These are phyloP conservation scores for Spizella passerina DNA, from an alignment of 2,797 vertebrate genomes.

Conservation along the genomic window DNA sequence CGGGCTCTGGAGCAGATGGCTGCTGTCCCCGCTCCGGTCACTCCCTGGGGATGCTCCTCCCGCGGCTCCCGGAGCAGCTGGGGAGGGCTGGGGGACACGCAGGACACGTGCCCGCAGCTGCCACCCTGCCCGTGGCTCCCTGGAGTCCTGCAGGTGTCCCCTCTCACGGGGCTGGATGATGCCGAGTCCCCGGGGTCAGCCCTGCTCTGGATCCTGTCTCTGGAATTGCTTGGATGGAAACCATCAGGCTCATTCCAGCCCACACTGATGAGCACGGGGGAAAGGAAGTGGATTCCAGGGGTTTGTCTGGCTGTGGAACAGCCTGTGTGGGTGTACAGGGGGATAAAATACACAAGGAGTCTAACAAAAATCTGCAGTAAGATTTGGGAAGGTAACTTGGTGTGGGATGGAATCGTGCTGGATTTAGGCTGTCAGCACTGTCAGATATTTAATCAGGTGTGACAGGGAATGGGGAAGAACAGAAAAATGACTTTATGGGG, in stretches of 20 bases:
- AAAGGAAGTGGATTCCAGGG: neutral
- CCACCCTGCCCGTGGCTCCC: neutral
- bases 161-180: neutral
- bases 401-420: rapidly evolving
- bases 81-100: neutral
- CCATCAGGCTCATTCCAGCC: neutral
- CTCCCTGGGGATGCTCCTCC: neutral
- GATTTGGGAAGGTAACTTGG: neutral
- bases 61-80: neutral
- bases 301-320: neutral
- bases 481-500: neutral
- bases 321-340: neutral
- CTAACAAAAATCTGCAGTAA: neutral
- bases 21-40: neutral
- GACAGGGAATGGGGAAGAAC: neutral
- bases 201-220: neutral
- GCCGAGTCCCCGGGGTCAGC: neutral
- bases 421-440: neutral
- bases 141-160: neutral
- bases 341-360: neutral
- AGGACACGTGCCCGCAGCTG: neutral
- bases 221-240: neutral
- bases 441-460: rapidly evolving
- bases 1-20: slow-evolving; percentile 21
- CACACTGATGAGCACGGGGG: rapidly evolving